phyloP scores from a whole-genome alignment of 2,113 vertebrate species.

The Charina bottae region DNA sequence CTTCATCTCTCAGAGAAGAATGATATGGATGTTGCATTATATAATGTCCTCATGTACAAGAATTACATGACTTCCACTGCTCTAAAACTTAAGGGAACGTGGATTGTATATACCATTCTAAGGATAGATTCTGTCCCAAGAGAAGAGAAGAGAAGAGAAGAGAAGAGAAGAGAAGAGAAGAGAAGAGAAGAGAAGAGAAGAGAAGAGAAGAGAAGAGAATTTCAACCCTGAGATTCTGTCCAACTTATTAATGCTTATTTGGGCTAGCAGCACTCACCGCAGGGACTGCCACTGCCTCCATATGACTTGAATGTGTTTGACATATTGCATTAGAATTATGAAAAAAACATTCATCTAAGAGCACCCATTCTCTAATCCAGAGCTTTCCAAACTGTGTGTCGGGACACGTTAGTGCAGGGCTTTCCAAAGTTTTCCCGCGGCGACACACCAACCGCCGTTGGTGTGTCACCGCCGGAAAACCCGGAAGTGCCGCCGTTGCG shows the following conservation, averaged over 20 bases:
- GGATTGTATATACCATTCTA: background rate
- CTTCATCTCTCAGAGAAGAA: too few species aligned
- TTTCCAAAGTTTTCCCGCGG: too few species aligned
- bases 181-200: background rate
- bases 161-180: too few species aligned
- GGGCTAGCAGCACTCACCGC: background rate
- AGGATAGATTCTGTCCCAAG: background rate
- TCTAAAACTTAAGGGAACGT: background rate
- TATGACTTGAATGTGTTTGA: background rate
- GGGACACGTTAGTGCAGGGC: too few species aligned
- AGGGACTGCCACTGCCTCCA: background rate
- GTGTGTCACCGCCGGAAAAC: too few species aligned
- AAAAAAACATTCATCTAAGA: background rate
- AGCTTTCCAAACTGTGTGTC: too few species aligned
- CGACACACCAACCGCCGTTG: too few species aligned
- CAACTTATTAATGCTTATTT: background rate
- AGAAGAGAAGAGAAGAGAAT: background rate
- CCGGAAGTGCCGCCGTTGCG: too few species aligned
- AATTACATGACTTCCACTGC: background rate
- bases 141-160: too few species aligned
- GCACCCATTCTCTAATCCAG: background rate
- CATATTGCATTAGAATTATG: background rate
- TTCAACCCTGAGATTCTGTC: too few species aligned
- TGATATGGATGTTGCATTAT: too few species aligned
- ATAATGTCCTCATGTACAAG: background rate